A percentile compares a stretch with the other conserved stretches of the same genome.
Evolutionary conservation across 2,113 vertebrate genomes (phyloP).

Genomic region (Sarotherodon lohbergeri): DNA sequence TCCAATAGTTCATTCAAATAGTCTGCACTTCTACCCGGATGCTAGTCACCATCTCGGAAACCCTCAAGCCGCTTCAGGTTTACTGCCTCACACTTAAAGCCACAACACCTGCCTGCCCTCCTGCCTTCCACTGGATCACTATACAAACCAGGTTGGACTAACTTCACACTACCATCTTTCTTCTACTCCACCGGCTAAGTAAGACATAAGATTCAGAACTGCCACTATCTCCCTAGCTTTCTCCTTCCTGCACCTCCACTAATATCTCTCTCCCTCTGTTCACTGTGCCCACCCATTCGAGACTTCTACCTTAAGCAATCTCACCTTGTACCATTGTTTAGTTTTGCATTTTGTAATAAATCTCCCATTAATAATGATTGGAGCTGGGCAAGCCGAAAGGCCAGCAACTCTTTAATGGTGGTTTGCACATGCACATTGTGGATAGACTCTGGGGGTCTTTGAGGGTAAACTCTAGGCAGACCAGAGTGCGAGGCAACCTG

Average conservation of each 20-base stretch:
- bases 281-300: fast-evolving
- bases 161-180: not conserved
- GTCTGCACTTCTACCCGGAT: not conserved
- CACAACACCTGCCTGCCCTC: not conserved
- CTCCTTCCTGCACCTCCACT: not conserved
- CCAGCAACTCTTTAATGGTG: not conserved
- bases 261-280: not conserved
- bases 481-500: not conserved
- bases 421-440: not conserved
- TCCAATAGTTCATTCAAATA: not conserved
- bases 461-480: not conserved
- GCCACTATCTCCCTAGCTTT: not conserved
- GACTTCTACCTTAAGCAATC: not conserved
- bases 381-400: not conserved
- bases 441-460: not conserved
- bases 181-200: not conserved
- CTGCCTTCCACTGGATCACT: not conserved
- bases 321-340: not conserved
- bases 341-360: not conserved
- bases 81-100: not conserved
- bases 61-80: not conserved
- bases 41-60: not conserved
- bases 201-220: not conserved
- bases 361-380: not conserved
- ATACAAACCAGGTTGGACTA: not conserved